Evolutionary conservation across 2,797 vertebrate genomes (phyloP).

Genomic region (Acanthiza pusilla): DNA sequence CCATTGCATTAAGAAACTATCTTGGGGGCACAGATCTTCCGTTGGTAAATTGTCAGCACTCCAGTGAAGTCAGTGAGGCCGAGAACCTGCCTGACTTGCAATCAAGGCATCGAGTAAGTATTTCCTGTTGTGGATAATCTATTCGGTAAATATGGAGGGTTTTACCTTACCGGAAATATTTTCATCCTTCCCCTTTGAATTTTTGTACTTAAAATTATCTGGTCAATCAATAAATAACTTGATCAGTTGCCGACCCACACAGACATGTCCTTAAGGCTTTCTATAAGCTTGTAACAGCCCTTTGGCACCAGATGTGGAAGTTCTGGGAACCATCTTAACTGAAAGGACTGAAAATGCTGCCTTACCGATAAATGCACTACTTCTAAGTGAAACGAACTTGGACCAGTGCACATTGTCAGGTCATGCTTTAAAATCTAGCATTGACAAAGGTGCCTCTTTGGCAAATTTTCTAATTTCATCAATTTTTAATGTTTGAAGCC

Average conservation of each 20-base stretch:
- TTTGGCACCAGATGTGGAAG: constrained; percentile 12
- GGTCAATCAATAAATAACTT: constrained; percentile 42
- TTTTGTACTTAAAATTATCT: constrained; percentile 7
- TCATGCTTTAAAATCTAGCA: not conserved
- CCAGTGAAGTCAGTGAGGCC: not conserved
- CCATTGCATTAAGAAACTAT: constrained; percentile 3
- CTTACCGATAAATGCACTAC: not conserved
- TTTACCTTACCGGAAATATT: constrained; percentile 32
- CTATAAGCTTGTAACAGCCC: not conserved
- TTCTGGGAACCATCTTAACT: constrained; percentile 39
- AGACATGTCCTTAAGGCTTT: constrained; percentile 2
- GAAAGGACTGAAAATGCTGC: not conserved
- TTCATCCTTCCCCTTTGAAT: constrained; percentile 12
- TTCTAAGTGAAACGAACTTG: not conserved
- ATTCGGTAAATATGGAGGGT: not conserved
- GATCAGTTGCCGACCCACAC: not conserved
- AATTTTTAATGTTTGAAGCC: not conserved
- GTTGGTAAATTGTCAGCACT: not conserved
- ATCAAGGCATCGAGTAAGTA: constrained; percentile 14
- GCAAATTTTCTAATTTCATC: not conserved
- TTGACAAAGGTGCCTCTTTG: not conserved
- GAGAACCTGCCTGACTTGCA: constrained; percentile 4
- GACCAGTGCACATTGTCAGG: not conserved
- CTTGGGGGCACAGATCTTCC: constrained; percentile 1
- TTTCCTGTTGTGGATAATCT: constrained; percentile 35